Conservation (phyloP, 2,888 invertebrate species). For the Tetropium fuscum region DNA sequence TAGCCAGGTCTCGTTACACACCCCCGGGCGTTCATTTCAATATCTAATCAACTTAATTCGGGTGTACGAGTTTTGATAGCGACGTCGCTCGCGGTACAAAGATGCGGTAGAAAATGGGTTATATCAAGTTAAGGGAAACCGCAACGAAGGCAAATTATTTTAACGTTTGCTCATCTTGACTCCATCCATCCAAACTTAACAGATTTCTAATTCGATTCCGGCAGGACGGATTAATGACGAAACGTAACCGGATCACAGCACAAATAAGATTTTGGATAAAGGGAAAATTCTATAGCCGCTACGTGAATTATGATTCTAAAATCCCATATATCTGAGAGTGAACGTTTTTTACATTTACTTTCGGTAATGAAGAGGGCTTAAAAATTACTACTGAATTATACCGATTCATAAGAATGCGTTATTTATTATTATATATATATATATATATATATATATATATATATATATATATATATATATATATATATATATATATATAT, state of each 20-base stretch:
- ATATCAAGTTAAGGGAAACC: slow-evolving; percentile 56
- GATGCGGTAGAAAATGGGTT: slow-evolving; percentile 60
- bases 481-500: too few relatives aligned
- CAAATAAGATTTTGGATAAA: slow-evolving; percentile 11
- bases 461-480: too few relatives aligned
- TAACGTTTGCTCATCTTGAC: slow-evolving; percentile 44
- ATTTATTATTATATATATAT: too few relatives aligned
- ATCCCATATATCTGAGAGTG: too few relatives aligned
- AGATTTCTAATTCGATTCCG: slow-evolving; percentile 30
- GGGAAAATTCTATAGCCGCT: too few relatives aligned
- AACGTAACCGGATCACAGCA: slow-evolving; percentile 11
- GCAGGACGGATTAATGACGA: slow-evolving; percentile 21
- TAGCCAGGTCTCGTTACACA: slow-evolving; percentile 60
- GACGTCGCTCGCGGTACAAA: slow-evolving; percentile 50
- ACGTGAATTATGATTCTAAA: too few relatives aligned
- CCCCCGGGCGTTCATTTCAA: slow-evolving; percentile 62
- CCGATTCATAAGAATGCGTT: too few relatives aligned
- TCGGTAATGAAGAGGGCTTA: too few relatives aligned
- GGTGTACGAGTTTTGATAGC: slow-evolving; percentile 61
- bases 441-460: too few relatives aligned
- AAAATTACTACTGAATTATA: too few relatives aligned
- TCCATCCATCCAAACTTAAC: slow-evolving; percentile 35
- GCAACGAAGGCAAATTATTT: slow-evolving; percentile 50
- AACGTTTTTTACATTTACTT: too few relatives aligned
- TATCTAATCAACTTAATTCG: slow-evolving; percentile 61